Evolutionary conservation across 2,797 vertebrate species (phyloP).

Genomic region (Phrynocephalus guinanensis): DNA sequence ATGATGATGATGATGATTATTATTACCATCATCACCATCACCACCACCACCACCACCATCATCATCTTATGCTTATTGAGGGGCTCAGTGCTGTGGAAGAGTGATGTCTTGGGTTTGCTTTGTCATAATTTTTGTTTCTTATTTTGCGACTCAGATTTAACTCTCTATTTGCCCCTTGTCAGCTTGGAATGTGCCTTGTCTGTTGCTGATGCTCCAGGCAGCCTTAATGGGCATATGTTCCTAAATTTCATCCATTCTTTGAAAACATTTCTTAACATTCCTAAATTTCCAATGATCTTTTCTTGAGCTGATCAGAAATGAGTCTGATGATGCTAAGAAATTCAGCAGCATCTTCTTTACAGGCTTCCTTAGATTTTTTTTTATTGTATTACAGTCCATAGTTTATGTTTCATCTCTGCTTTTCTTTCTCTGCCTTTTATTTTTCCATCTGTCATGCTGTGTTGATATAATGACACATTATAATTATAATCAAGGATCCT

Average conservation of each 20-base stretch:
- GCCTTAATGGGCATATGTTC: not conserved
- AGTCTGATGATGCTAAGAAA: not conserved
- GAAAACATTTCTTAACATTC: too few relatives aligned
- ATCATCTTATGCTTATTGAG: slow-evolving; percentile 12
- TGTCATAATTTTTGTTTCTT: not conserved
- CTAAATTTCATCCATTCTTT: too few relatives aligned
- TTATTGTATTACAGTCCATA: not conserved
- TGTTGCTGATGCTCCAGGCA: not conserved
- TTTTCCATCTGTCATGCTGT: not conserved
- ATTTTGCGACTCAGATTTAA: slow-evolving; percentile 14
- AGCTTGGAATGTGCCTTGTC: not conserved
- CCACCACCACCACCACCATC: too few relatives aligned
- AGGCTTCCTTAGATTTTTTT: not conserved
- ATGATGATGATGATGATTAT: too few relatives aligned
- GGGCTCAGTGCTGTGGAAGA: slow-evolving; percentile 33
- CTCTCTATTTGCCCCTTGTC: slow-evolving; percentile 14
- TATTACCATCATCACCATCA: too few relatives aligned
- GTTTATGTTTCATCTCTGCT: not conserved
- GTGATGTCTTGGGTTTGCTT: slow-evolving; percentile 21
- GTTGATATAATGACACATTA: not conserved
- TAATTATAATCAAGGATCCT: not conserved
- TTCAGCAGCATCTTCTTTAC: not conserved
- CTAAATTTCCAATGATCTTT: too few relatives aligned
- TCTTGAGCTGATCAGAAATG: not conserved
- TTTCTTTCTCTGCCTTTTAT: not conserved